Base-by-base conservation (phyloP, 2,888 invertebrate genomes). In the Sthenelais limicola region DNA sequence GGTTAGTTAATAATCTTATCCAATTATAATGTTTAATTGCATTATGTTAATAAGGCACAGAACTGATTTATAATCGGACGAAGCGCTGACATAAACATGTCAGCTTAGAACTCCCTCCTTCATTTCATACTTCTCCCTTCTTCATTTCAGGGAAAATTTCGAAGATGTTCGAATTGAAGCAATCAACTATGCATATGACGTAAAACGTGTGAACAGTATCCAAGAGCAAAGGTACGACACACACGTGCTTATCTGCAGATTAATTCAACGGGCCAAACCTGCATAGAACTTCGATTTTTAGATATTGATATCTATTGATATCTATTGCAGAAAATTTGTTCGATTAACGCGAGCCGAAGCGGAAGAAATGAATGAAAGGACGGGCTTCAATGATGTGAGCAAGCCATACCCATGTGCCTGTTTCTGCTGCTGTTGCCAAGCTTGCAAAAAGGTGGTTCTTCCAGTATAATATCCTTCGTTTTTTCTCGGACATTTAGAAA, bases 351-450 rank as follows among this genome's bases (percentile, higher is more conserved):
- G 56, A 15, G 56, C 28, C 9, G 66, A 66, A 24, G 54, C 72
- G 3, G 38, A 51, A 3, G 51, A 49, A 28, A 24, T 33, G 33
- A 24, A 28, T 15, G 43, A 15, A 5, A 24, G 33, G 9, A 32
- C 28, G 2, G 68, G 54, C 1, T 26, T 38, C 26, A 15, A 54
- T 9, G 54, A 68, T 28, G 24, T 38, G 38, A 68, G 52, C 68
- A 68, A 51, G 30, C 58, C 54, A 1, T 30, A 54, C 68, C 32
- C 68, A 7, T 68, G 67, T 48, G 72, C 51, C 43, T 72, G 51
- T 68, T 72, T 70, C 69, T 69, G 69, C 54, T 49, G 32, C 35
- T 69, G 69, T 49, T 72, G 72, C 32, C 28, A 18, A 2, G 18
- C 18, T 7, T 56, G 56, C 56, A 32, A 54, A 56, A 28, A 33